Base-by-base conservation (phyloP, 2,888 invertebrate genomes). In the Phasia obesa region DNA sequence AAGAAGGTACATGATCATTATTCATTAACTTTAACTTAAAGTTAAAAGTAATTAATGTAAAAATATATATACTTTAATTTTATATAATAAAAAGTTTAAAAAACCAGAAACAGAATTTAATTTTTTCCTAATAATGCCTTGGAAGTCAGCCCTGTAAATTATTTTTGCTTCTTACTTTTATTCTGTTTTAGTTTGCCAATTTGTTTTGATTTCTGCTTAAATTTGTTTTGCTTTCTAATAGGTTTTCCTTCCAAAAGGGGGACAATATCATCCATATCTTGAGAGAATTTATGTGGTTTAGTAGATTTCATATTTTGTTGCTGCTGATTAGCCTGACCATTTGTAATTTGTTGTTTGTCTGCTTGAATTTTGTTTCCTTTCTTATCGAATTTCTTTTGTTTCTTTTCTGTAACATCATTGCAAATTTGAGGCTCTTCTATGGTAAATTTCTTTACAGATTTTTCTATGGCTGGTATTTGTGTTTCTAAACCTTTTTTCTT, bases 101-200 rank as follows among this genome's bases (percentile, higher is more conserved):
- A 44, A 13, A 35, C 21, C 15, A 23, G 23, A 7, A 9, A 27
- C 25, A 38, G 7, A 44, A 19, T 69, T 13, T 4, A 4, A 27
- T 27, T 13, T 17, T 70, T 1, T 57, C 31, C 31, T 5, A 11
- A 27, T 38, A n/a, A n/a, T n/a, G n/a, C n/a, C n/a, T 62, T 38
- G 13, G 1, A 38, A 38, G 11, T 38, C 38, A 11, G 13, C 7
- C 1, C 9, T 5, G 3, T 38, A 38, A 38, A 7, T 42, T 42
- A n/a, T n/a, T 42, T 42, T 71, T 85, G 86, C 17, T 84, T 88
- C 84, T 44, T 81, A n/a, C 71, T 81, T 70, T 88, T 88, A 7
- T 87, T 74, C 53, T 88, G 86, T 27, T 90, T 90, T 21, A 90
- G 76, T 70, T 90, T 88, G 2, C 90, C 90, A 23, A 90, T 84